Base-by-base conservation (phyloP, 2,888 invertebrate genomes). In the Lypha dubia region DNA sequence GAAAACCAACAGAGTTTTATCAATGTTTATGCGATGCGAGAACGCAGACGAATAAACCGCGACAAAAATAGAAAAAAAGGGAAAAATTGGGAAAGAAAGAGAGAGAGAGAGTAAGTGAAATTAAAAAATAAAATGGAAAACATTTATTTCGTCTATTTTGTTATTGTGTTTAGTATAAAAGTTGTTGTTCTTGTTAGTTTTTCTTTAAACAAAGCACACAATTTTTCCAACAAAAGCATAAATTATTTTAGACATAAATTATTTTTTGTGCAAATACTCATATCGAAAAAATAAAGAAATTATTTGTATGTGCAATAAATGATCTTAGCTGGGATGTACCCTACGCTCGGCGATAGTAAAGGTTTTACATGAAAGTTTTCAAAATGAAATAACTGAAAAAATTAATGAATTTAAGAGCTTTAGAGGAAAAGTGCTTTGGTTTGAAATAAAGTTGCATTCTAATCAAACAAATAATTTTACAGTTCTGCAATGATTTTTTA, bases 41-140 rank as follows among this genome's bases (percentile, higher is more conserved):
- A 56, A 80, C 79, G 80, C 73, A 80, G 73, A 83, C 77, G 77
- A 84, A 81, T 84, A 84, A 84, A 84, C 56, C 63, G 70, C 77
- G 79, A 86, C 87, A 84, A 73, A 86, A 87, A 87, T 86, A 87
- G 87, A 84, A 73, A 74, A 46, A n/a, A n/a, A n/a, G n/a, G 65
- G 67, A 80, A 83, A 87, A 67, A 73, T 73, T 38, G 38, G 73
- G 38, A 65, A 17, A 65, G 44, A 49, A 28, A 22, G 32, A 22
- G 46, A 71, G 20, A 73, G 51, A 41, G 49, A 24, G 35, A 22
- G 58, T n/a, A n/a, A n/a, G n/a, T n/a, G n/a, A 51, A 68, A 24
- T 35, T 46, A 49, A 35, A 74, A 49, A 67, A 38, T 24, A 74
- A 79, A 68, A 70, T 56, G 7, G 44, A 65, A 44, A 35, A 53